phyloP scores from a whole-genome alignment of 2,888 invertebrate genomes.

The Melikaiella ostensackeni region DNA sequence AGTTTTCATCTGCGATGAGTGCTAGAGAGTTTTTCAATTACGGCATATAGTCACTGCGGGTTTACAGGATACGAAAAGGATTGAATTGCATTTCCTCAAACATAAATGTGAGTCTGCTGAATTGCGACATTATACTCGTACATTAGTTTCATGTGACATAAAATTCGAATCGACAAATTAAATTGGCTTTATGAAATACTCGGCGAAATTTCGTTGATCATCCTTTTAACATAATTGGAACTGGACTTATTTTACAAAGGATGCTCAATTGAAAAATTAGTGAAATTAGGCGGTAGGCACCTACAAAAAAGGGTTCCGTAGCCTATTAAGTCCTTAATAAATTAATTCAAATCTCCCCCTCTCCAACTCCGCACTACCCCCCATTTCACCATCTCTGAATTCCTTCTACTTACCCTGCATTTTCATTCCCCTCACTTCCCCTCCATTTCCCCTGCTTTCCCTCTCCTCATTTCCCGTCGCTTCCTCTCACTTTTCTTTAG shows the following conservation, averaged over 20 bases:
- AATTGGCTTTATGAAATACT: neutral
- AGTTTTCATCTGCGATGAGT: slow-evolving; percentile 32
- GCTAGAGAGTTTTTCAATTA: slow-evolving; percentile 28
- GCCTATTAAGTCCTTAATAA: too few relatives aligned
- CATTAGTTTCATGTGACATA: slow-evolving; percentile 14
- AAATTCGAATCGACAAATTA: slow-evolving; percentile 24
- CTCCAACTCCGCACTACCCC: too few relatives aligned
- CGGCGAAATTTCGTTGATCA: neutral
- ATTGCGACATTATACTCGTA: neutral
- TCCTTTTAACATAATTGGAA: slow-evolving; percentile 6
- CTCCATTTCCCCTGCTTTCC: too few relatives aligned
- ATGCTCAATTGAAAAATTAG: neutral
- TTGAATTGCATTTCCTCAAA: slow-evolving; percentile 31
- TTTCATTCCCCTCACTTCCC: too few relatives aligned
- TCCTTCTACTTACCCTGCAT: too few relatives aligned
- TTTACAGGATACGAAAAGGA: slow-evolving; percentile 9
- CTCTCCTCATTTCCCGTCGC: too few relatives aligned
- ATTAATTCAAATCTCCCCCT: too few relatives aligned
- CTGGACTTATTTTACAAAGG: neutral
- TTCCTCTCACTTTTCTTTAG: too few relatives aligned
- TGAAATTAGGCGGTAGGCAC: too few relatives aligned
- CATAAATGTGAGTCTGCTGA: slow-evolving; percentile 12
- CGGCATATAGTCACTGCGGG: neutral
- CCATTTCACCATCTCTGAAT: too few relatives aligned
- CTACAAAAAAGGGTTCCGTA: too few relatives aligned